These are phyloP conservation scores for Pseudanteris insignis DNA, from an alignment of 2,888 invertebrate genomes.

Conservation along the genomic window DNA sequence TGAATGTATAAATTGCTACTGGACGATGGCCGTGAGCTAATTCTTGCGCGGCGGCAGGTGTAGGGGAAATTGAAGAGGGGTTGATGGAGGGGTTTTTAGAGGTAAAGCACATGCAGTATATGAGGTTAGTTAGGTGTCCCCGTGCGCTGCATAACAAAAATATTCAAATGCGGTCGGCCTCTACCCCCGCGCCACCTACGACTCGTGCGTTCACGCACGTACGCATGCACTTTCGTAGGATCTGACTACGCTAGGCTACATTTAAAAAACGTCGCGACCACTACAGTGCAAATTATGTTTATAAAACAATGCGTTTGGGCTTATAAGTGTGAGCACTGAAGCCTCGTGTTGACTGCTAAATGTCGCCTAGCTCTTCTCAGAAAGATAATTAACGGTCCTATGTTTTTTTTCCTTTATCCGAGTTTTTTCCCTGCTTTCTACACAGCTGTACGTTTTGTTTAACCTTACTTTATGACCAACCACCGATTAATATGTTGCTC, in stretches of 20 bases:
- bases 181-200: slow-evolving; percentile 15
- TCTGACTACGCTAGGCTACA: slow-evolving; percentile 32
- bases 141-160: too few relatives aligned
- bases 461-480: slow-evolving; percentile 16
- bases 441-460: slow-evolving; percentile 4
- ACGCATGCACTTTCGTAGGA: slow-evolving; percentile 15
- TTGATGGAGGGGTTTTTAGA: too few relatives aligned
- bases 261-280: slow-evolving; percentile 52
- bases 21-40: too few relatives aligned
- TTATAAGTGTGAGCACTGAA: slow-evolving; percentile 16
- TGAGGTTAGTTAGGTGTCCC: too few relatives aligned
- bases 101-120: too few relatives aligned
- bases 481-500: slow-evolving; percentile 21
- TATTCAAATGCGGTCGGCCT: too few relatives aligned
- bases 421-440: slow-evolving; percentile 4
- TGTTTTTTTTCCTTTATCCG: not conserved
- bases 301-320: slow-evolving; percentile 53
- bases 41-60: too few relatives aligned
- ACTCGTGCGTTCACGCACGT: slow-evolving; percentile 4
- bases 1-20: too few relatives aligned
- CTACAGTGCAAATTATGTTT: slow-evolving; percentile 60
- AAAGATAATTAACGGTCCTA: slow-evolving; percentile 34
- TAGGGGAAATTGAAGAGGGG: too few relatives aligned
- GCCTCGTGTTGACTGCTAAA: slow-evolving; percentile 24
- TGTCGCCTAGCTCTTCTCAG: slow-evolving; percentile 33